Conservation (phyloP, 2,113 vertebrate genomes). For the Spilogale gracilis region DNA sequence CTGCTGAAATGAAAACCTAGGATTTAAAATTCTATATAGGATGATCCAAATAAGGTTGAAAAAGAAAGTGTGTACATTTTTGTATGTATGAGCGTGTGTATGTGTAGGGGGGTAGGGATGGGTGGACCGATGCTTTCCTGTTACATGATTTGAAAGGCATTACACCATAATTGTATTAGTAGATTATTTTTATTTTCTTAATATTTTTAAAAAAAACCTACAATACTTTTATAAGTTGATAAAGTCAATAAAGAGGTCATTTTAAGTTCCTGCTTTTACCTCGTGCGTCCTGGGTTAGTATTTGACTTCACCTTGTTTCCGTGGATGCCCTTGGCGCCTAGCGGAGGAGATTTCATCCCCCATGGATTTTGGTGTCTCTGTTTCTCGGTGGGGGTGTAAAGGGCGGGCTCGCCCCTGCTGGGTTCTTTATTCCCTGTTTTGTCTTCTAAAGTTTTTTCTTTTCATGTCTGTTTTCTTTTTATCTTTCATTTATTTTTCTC, state of each 20-base stretch:
- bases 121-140: neutral
- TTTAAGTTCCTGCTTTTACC: neutral
- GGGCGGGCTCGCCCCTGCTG: neutral
- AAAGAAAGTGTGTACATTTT: neutral
- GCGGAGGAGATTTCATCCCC: neutral
- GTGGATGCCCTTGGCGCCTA: neutral
- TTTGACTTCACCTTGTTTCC: neutral
- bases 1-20: neutral
- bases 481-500: neutral
- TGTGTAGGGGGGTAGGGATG: neutral
- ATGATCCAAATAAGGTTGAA: neutral
- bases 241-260: neutral
- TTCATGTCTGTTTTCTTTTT: neutral
- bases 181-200: neutral
- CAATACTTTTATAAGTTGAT: neutral
- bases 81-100: neutral
- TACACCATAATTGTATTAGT: neutral
- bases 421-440: neutral
- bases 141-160: neutral
- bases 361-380: neutral
- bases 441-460: neutral
- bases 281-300: neutral
- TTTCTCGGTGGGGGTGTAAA: neutral
- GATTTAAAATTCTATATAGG: neutral
- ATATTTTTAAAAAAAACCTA: neutral